phyloP scores from a whole-genome alignment of 2,113 vertebrate species.

The Callipepla squamata region DNA sequence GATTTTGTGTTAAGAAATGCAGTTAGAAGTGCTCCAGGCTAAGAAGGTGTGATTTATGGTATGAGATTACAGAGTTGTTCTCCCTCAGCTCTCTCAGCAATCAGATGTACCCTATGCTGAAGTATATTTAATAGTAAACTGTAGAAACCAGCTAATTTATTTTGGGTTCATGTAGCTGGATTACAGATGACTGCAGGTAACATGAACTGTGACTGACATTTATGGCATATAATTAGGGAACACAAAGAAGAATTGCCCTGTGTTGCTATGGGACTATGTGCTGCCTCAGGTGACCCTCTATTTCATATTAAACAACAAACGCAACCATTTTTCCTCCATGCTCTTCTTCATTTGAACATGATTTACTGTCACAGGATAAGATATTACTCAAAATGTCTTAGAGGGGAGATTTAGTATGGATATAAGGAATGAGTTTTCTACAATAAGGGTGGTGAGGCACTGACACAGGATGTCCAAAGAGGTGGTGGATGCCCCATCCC shows the following conservation, averaged over 20 bases:
- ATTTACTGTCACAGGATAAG: not conserved
- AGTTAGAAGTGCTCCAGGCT: not conserved
- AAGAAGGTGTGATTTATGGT: constrained; percentile 3
- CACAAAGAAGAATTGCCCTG: not conserved
- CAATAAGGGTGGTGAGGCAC: too few relatives aligned
- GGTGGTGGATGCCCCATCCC: too few relatives aligned
- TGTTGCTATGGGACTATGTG: not conserved
- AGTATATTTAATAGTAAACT: not conserved
- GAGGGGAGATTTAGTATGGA: too few relatives aligned
- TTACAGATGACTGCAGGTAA: constrained; percentile 8
- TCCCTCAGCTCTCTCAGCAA: not conserved
- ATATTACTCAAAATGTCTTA: not conserved
- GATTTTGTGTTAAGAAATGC: not conserved
- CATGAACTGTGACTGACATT: constrained; percentile 16
- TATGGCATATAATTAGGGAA: constrained; percentile 10
- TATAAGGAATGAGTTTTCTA: too few relatives aligned
- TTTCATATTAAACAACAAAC: constrained; percentile 1
- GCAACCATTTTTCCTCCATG: not conserved
- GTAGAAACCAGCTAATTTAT: constrained; percentile 7
- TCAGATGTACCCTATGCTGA: not conserved
- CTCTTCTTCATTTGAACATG: not conserved
- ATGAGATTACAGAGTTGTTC: not conserved
- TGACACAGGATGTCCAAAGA: too few relatives aligned
- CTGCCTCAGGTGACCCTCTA: not conserved
- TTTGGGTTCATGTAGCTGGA: not conserved